Evolutionary conservation across 2,113 vertebrate species (phyloP).

Genomic region (Haliaeetus leucogaster): DNA sequence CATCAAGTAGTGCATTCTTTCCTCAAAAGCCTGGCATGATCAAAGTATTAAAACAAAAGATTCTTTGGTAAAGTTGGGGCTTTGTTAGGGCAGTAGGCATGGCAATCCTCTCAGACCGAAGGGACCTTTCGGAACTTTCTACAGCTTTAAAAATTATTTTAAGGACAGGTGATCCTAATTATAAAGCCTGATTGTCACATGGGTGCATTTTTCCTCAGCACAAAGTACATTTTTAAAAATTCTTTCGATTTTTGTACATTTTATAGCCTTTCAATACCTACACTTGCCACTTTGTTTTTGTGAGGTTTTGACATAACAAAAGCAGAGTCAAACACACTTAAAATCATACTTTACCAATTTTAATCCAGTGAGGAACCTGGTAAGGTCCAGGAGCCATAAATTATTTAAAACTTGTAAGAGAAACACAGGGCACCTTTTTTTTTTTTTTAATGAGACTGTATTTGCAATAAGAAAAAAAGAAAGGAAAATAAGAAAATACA

Average conservation of each 20-base stretch:
- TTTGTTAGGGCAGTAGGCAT: neutral
- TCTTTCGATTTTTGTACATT: neutral
- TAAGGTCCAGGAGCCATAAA: neutral
- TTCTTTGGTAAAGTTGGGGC: neutral
- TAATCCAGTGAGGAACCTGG: neutral
- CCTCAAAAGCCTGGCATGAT: neutral
- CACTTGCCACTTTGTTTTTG: neutral
- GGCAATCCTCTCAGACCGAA: neutral
- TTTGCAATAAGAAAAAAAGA: neutral
- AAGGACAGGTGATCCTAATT: neutral
- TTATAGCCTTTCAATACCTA: neutral
- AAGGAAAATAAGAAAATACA: neutral
- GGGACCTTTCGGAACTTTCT: neutral
- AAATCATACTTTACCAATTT: neutral
- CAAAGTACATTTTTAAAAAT: neutral
- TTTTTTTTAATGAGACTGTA: neutral
- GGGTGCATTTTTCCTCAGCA: neutral
- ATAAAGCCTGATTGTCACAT: neutral
- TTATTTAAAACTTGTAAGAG: neutral
- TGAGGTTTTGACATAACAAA: neutral
- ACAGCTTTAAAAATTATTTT: neutral
- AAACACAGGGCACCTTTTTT: neutral
- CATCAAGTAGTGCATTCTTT: neutral
- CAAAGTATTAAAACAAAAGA: constrained; percentile 1
- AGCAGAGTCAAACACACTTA: neutral